Base-by-base conservation (phyloP, 2,888 invertebrate genomes). In the Aleiodes alternator region DNA sequence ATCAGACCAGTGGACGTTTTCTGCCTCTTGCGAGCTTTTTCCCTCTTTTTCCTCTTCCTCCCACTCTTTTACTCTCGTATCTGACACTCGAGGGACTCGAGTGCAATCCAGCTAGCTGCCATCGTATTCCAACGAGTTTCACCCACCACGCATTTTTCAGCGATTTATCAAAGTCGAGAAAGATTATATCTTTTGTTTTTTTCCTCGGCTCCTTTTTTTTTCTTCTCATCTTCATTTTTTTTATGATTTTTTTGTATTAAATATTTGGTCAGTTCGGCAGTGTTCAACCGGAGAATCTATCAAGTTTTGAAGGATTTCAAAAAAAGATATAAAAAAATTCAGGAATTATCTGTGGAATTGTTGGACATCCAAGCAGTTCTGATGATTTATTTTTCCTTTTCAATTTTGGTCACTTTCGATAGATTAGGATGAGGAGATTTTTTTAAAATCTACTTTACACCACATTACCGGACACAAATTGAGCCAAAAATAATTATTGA, bases 101-200 rank as follows among this genome's bases (percentile, higher is more conserved):
- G 68, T 70, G 72, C 64, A 55, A 64, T 66, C 64, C 55, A 76
- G 61, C 70, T 69, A 57, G 70, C 59, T 51, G 38, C 38, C 55
- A 29, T 14, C 66, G 9, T 69, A 9, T 12, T 31, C 56, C 57
- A 29, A 57, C 57, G 29, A 23, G 23, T 64, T 64, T 43, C 16
- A 64, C 43, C 72, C 50, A 43, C 61, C 57, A 69, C 77, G 76
- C 75, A 80, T 82, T 82, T 82, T 82, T 80, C 79, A 78, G 85
- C 87, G 84, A 87, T 87, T 87, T 87, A 85, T 87, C 87, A 87
- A 87, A 86, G 86, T 86, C 86, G 79, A 80, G 77, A 78, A 80
- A 56, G 64, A 57, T 53, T 68, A 43, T 76, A 77, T 72, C 55
- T 69, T 71, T 59, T 51, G 59, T 59, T 69, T 73, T 43, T 56